These are phyloP conservation scores for Artibeus jamaicensis DNA, from an alignment of 2,797 vertebrate species.

Conservation along the genomic window DNA sequence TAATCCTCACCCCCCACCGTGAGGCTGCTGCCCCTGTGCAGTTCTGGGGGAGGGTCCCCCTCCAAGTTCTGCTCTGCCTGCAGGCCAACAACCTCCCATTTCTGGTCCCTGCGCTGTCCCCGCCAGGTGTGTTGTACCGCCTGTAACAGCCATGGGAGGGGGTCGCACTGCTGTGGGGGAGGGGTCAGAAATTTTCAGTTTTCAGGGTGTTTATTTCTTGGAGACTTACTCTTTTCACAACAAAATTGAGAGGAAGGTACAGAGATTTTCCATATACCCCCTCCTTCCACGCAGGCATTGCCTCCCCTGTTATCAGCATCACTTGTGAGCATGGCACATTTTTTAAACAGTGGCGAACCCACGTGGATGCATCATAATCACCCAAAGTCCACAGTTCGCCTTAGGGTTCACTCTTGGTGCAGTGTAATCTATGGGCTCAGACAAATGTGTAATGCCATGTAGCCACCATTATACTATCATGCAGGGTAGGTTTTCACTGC, in stretches of 20 bases:
- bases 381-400: neutral
- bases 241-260: neutral
- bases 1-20: neutral
- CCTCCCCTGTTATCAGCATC: neutral
- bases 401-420: neutral
- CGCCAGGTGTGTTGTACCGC: neutral
- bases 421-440: neutral
- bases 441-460: neutral
- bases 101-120: neutral
- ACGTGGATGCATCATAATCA: neutral
- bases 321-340: neutral
- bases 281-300: neutral
- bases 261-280: neutral
- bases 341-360: neutral
- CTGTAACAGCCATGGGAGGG: neutral
- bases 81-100: neutral
- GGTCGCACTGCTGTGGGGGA: rapidly evolving
- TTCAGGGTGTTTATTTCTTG: neutral
- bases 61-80: neutral
- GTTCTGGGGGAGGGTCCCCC: neutral
- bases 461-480: neutral
- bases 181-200: neutral
- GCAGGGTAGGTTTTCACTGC: neutral
- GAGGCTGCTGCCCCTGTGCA: neutral
- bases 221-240: neutral